phyloP scores from a whole-genome alignment of 2,113 vertebrate genomes.

The Heliornis fulica region DNA sequence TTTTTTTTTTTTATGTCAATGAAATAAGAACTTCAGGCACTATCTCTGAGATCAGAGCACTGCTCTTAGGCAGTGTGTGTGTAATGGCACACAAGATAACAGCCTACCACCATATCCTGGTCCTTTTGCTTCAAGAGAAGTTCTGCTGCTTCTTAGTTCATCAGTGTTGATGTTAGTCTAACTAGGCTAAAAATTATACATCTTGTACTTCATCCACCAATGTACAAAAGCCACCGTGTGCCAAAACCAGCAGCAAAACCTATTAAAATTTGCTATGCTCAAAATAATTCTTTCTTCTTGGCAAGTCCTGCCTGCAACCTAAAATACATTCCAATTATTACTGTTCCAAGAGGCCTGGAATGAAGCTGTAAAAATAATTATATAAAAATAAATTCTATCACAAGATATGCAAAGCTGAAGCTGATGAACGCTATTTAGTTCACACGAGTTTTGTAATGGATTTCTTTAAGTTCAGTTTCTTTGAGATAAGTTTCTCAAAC shows the following conservation, averaged over 20 bases:
- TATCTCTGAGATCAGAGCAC: neutral
- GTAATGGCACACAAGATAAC: neutral
- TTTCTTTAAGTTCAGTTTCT: neutral
- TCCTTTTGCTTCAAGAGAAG: neutral
- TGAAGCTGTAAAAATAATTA: neutral
- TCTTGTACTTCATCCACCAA: neutral
- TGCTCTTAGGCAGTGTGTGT: rapidly evolving
- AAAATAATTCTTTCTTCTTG: neutral
- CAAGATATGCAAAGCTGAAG: neutral
- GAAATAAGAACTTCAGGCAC: neutral
- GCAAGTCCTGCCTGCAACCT: neutral
- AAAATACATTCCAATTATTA: neutral
- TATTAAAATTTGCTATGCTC: neutral
- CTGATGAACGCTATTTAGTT: neutral
- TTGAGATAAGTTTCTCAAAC: neutral
- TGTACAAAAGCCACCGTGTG: neutral
- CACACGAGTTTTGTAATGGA: neutral
- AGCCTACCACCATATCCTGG: neutral
- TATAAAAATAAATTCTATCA: neutral
- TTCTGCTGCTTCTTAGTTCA: neutral
- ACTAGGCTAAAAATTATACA: neutral
- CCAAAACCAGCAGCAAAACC: neutral
- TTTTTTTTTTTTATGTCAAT: neutral
- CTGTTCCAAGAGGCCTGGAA: neutral
- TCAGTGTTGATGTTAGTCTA: neutral